A percentile compares a stretch with the other conserved stretches of the same genome.
phyloP scores from a whole-genome alignment of 1,140 invertebrate genomes.

The Lethrus apterus region DNA sequence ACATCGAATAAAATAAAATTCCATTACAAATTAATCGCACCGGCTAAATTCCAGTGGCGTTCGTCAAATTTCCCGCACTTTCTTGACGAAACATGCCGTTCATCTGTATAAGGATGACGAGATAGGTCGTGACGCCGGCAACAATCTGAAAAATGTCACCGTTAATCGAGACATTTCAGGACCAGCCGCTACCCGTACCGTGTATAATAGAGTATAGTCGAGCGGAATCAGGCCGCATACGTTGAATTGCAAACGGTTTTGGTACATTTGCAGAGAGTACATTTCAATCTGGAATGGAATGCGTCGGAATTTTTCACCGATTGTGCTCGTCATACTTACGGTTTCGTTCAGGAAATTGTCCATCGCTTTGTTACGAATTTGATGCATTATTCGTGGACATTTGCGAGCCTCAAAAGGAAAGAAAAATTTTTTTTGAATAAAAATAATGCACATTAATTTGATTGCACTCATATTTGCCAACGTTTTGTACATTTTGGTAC shows the following conservation, averaged over 20 bases:
- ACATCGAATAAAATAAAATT: no score
- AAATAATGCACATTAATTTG: no score
- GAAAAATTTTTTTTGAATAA: conserved; percentile 6
- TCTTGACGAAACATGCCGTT: no score
- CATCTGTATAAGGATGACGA: conserved; percentile 28
- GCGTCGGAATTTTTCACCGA: not conserved
- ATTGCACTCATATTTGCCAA: no score
- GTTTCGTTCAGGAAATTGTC: conserved; percentile 21
- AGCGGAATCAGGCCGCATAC: conserved; percentile 37
- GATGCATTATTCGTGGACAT: conserved; percentile 26
- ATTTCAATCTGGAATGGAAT: conserved; percentile 33
- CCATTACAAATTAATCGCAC: no score
- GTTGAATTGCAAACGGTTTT: conserved; percentile 35
- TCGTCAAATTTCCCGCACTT: no score
- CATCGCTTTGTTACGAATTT: conserved; percentile 23
- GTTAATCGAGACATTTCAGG: no score
- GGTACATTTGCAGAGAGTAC: conserved; percentile 37
- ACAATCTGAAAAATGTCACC: conserved; percentile 22
- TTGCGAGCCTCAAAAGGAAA: conserved; percentile 24
- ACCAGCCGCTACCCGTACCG: no score
- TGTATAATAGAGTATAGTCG: conserved; percentile 35
- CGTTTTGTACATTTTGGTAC: no score
- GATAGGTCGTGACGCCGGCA: conserved; percentile 26
- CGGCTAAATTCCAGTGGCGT: no score
- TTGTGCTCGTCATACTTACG: conserved; percentile 15